Evolutionary conservation across 1,140 invertebrate species (phyloP).

Genomic region (Drosophila neocordata): DNA sequence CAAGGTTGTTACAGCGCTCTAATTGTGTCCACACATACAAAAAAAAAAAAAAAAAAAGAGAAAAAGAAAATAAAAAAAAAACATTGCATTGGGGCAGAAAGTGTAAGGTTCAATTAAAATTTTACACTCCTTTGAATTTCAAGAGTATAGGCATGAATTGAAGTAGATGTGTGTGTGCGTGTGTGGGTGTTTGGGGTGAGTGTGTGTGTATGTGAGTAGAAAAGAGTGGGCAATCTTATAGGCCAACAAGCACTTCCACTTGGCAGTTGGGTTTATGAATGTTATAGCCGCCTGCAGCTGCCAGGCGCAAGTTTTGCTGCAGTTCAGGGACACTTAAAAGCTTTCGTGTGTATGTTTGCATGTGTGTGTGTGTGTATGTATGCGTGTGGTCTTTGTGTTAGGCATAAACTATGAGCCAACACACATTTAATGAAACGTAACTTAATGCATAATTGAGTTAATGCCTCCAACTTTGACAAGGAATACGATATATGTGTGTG

Average conservation of each 20-base stretch:
- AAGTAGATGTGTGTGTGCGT: constrained; percentile 3
- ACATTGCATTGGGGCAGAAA: constrained; percentile 60
- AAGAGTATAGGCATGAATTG: constrained; percentile 40
- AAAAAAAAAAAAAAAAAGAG: background rate
- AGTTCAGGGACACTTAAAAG: constrained; percentile 8
- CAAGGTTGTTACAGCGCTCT: constrained; percentile 58
- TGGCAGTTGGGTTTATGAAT: constrained; percentile 7
- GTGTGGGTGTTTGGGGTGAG: no score
- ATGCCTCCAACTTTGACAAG: constrained; percentile 42
- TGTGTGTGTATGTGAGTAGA: constrained; percentile 1
- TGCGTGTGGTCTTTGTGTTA: constrained; percentile 21
- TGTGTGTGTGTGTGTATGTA: background rate
- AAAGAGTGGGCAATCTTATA: constrained; percentile 3
- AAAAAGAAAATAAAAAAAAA: constrained; percentile 42
- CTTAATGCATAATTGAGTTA: constrained; percentile 74
- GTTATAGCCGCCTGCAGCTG: constrained; percentile 40
- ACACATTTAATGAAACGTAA: constrained; percentile 76
- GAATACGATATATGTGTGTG: background rate
- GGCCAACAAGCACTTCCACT: constrained; percentile 6
- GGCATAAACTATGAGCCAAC: constrained; percentile 43
- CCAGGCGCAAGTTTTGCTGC: constrained; percentile 41
- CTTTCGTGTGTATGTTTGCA: background rate
- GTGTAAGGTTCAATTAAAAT: constrained; percentile 77
- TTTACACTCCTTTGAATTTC: constrained; percentile 75
- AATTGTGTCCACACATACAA: constrained; percentile 33